These are phyloP conservation scores for Acanthis flammea DNA, from an alignment of 2,797 vertebrate genomes.

Conservation along the genomic window DNA sequence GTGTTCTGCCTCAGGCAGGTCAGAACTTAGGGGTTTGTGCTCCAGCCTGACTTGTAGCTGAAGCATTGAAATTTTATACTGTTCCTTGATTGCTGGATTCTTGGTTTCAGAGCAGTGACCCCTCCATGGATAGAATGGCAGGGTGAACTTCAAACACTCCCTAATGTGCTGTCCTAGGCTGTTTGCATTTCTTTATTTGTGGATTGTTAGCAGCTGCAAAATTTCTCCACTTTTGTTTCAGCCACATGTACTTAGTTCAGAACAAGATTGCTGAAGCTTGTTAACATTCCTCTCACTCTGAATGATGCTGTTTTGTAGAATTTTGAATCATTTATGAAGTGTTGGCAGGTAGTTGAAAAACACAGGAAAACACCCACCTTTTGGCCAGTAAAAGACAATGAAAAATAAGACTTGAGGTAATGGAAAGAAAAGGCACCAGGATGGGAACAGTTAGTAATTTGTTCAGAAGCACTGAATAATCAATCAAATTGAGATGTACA, in stretches of 20 bases:
- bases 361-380: neutral
- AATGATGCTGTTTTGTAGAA: neutral
- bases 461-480: neutral
- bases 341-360: neutral
- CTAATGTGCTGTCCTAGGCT: neutral
- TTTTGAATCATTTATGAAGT: constrained; percentile 29
- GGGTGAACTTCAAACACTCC: neutral
- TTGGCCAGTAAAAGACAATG: neutral
- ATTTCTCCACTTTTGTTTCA: neutral
- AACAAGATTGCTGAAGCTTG: neutral
- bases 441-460: neutral
- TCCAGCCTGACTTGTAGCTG: neutral
- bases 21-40: neutral
- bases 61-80: neutral
- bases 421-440: neutral
- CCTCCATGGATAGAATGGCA: neutral
- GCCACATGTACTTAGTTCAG: neutral
- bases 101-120: neutral
- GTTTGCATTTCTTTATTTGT: neutral
- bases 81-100: neutral
- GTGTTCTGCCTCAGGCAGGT: neutral
- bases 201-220: neutral
- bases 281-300: neutral
- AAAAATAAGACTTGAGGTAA: neutral
- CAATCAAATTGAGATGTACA: neutral